A percentile compares a stretch with the other conserved stretches of the same genome.
These are phyloP conservation scores for Percina caprodes DNA, from an alignment of 2,113 vertebrate genomes.

Conservation along the genomic window DNA sequence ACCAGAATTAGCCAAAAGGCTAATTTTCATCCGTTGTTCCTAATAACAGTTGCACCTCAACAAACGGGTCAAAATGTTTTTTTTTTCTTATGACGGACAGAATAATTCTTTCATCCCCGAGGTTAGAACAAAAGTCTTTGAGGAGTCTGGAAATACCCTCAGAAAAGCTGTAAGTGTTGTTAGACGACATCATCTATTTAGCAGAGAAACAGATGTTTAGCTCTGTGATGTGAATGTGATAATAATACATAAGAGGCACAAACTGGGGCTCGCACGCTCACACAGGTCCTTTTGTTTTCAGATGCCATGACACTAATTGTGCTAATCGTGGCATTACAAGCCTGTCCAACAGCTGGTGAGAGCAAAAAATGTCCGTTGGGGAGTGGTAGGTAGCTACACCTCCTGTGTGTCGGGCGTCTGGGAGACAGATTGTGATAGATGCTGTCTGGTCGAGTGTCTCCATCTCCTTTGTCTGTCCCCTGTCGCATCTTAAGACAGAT, in stretches of 20 bases:
- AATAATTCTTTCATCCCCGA: neutral
- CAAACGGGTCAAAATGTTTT: neutral
- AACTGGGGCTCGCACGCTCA: neutral
- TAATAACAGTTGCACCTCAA: neutral
- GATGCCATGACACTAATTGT: neutral
- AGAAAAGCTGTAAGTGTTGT: neutral
- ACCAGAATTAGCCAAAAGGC: too few relatives aligned
- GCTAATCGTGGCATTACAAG: conserved; percentile 14
- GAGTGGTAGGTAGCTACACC: conserved; percentile 14
- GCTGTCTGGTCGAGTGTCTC: conserved; percentile 76
- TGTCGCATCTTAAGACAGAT: conserved; percentile 80
- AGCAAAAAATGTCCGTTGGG: neutral
- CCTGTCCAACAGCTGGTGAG: conserved; percentile 12
- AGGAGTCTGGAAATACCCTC: neutral
- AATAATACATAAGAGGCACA: neutral
- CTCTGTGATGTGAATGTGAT: neutral
- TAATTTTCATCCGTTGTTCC: too few relatives aligned
- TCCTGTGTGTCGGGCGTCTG: conserved; percentile 41
- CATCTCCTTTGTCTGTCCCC: conserved; percentile 74
- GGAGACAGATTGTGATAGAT: conserved; percentile 78
- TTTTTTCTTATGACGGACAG: neutral
- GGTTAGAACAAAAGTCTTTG: neutral
- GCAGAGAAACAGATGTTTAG: neutral
- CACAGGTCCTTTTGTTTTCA: conserved; percentile 17
- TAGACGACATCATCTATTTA: neutral